Base-by-base conservation (phyloP, 1,140 invertebrate species). In the Hermetia illucens region DNA sequence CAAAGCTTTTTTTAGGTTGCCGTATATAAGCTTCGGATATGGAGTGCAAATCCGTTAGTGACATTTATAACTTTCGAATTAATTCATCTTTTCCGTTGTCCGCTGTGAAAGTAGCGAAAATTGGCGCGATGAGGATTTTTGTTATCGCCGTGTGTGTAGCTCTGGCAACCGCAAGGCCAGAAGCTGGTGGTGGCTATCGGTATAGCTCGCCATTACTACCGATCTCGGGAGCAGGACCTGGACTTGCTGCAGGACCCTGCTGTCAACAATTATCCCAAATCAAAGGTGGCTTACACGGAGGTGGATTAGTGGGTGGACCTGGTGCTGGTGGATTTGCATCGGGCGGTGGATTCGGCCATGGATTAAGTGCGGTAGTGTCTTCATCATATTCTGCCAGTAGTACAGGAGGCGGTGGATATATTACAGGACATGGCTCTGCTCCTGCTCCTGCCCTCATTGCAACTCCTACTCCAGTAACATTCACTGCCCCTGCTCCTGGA, bases 61-160 rank as follows among this genome's bases (percentile, higher is more conserved):
- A n/a, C n/a, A n/a, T n/a, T n/a, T n/a, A n/a, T n/a, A n/a, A n/a
- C n/a, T n/a, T n/a, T n/a, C n/a, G n/a, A n/a, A n/a, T n/a, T n/a
- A n/a, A n/a, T n/a, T n/a, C n/a, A n/a, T n/a, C n/a, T n/a, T n/a
- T n/a, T n/a, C n/a, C n/a, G n/a, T n/a, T n/a, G n/a, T n/a, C n/a
- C n/a, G n/a, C n/a, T n/a, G n/a, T n/a, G n/a, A n/a, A n/a, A n/a
- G n/a, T n/a, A n/a, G n/a, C n/a, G n/a, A n/a, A n/a, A n/a, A n/a
- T n/a, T n/a, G n/a, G n/a, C n/a, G n/a, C n/a, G n/a, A n/a, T n/a
- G 33, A 34, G 33, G 19, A 21, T 34, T 34, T n/a, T 19, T 34
- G 61, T 60, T 65, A 55, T 54, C 64, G 48, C 57, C 64, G 39
- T n/a, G n/a, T 60, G 66, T 38, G 62, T 63, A 57, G 63, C 64